Conservation (phyloP, 2,113 vertebrate species). For the Archocentrus centrarchus region DNA sequence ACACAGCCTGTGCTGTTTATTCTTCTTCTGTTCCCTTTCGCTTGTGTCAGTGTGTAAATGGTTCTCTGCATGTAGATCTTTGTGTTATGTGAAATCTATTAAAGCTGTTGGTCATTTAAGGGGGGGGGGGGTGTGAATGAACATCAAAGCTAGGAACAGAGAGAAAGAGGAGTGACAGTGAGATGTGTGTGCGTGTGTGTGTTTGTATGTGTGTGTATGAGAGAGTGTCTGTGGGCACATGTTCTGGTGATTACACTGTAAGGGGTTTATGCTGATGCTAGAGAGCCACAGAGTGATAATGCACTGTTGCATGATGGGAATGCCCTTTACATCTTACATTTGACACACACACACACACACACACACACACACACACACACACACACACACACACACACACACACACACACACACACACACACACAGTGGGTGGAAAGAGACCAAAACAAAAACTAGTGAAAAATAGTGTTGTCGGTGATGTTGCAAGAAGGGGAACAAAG, state of each 20-base stretch:
- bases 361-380: background rate
- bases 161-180: constrained; percentile 7
- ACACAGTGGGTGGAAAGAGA: background rate
- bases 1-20: background rate
- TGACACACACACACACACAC: background rate
- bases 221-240: constrained; percentile 25
- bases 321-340: constrained; percentile 64
- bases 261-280: constrained; percentile 70
- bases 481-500: constrained; percentile 28
- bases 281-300: constrained; percentile 55
- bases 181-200: background rate
- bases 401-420: background rate
- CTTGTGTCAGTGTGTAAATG: background rate
- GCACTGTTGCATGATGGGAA: constrained; percentile 71
- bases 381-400: background rate
- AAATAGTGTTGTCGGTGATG: constrained; percentile 14
- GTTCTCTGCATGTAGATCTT: background rate
- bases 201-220: background rate
- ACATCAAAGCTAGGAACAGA: constrained; percentile 19
- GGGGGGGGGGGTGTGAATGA: constrained; percentile 7
- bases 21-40: background rate
- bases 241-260: constrained; percentile 63
- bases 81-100: constrained; percentile 8
- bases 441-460: constrained; percentile 15
- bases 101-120: constrained; percentile 18